Evolutionary conservation across 1,140 invertebrate species (phyloP).

Genomic region (Dreissena rostriformis): DNA sequence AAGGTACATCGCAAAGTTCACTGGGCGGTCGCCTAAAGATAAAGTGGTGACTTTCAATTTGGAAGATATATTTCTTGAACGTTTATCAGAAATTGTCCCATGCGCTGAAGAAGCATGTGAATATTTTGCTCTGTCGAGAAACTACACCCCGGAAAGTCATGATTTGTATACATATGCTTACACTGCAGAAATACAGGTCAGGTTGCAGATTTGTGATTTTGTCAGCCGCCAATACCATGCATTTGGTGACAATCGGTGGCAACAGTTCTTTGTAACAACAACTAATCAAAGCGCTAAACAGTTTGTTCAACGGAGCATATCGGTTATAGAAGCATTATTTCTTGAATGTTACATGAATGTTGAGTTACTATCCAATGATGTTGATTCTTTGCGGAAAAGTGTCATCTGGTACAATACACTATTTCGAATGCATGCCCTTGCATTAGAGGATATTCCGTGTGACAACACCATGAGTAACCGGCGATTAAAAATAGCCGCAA

Average conservation of each 20-base stretch:
- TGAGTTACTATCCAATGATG: not conserved
- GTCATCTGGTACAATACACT: no score
- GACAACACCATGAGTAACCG: not conserved
- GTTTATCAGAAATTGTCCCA: slow-evolving; percentile 38
- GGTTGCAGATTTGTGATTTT: slow-evolving; percentile 43
- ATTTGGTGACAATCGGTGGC: not conserved
- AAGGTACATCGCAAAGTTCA: slow-evolving; percentile 49
- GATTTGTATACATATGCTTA: slow-evolving; percentile 54
- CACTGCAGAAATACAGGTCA: slow-evolving; percentile 56
- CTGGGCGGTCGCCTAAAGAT: slow-evolving; percentile 41
- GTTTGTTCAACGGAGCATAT: slow-evolving; percentile 52
- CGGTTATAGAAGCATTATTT: slow-evolving; percentile 51
- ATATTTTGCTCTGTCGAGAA: slow-evolving; percentile 53
- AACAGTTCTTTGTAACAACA: slow-evolving; percentile 26
- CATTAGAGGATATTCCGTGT: no score
- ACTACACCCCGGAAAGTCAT: slow-evolving; percentile 52
- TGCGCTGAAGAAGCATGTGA: slow-evolving; percentile 50
- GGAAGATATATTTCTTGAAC: slow-evolving; percentile 15
- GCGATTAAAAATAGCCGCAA: slow-evolving; percentile 54
- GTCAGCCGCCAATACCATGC: slow-evolving; percentile 42
- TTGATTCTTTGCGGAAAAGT: no score
- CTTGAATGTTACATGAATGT: slow-evolving; percentile 53
- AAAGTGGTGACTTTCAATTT: slow-evolving; percentile 15
- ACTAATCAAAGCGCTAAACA: slow-evolving; percentile 11
- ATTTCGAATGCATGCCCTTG: no score